A percentile compares a stretch with the other conserved stretches of the same genome.
These are phyloP conservation scores for Ethmia dodecea DNA, from an alignment of 2,888 invertebrate genomes.

Conservation along the genomic window DNA sequence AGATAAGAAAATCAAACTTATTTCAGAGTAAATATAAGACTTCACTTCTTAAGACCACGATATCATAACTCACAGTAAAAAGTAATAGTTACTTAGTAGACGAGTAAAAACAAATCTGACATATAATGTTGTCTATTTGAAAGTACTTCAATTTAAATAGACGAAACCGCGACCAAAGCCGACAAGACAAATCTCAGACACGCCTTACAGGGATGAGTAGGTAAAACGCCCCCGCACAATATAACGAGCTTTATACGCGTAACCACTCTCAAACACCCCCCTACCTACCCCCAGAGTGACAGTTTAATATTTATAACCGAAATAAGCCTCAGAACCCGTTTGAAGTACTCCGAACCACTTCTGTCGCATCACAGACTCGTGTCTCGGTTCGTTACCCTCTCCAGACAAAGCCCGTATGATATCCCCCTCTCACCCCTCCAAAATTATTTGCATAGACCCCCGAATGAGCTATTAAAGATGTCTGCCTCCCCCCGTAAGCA, in stretches of 20 bases:
- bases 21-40: too few species aligned
- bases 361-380: slow-evolving; percentile 68
- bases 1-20: too few species aligned
- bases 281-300: slow-evolving; percentile 35
- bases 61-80: too few species aligned
- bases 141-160: too few species aligned
- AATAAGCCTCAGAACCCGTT: slow-evolving; percentile 57
- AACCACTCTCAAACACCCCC: slow-evolving; percentile 43
- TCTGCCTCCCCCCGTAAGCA: slow-evolving; percentile 65
- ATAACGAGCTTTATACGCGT: slow-evolving; percentile 55
- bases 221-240: slow-evolving; percentile 32
- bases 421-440: slow-evolving; percentile 38
- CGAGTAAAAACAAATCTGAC: too few species aligned
- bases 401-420: slow-evolving; percentile 76
- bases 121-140: too few species aligned
- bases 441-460: slow-evolving; percentile 76
- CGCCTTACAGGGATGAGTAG: slow-evolving; percentile 19
- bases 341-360: slow-evolving; percentile 57
- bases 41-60: too few species aligned
- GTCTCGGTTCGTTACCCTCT: slow-evolving; percentile 69
- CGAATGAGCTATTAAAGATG: slow-evolving; percentile 78
- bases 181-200: too few species aligned
- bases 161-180: too few species aligned
- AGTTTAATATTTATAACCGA: slow-evolving; percentile 70
- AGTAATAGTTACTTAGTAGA: too few species aligned